Evolutionary conservation across 2,888 invertebrate species (phyloP).

Genomic region (Synanthedon formicaeformis): DNA sequence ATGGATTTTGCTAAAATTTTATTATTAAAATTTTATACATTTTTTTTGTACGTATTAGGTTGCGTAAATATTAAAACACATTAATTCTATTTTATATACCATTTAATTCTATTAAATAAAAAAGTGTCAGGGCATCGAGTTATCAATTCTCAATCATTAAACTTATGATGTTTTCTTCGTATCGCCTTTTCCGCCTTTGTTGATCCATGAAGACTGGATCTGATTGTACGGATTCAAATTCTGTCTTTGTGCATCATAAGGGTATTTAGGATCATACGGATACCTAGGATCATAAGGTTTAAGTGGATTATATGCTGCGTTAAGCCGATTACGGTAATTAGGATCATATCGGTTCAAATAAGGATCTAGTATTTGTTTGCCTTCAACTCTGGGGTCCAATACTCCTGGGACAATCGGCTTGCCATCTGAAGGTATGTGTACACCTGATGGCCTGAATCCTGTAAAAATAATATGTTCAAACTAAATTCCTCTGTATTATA

Average conservation of each 20-base stretch:
- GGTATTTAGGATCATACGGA: slow-evolving; percentile 12
- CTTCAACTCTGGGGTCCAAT: slow-evolving; percentile 34
- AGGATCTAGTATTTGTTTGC: slow-evolving; percentile 17
- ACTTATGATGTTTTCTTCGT: slow-evolving; percentile 12
- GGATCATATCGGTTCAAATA: slow-evolving; percentile 33
- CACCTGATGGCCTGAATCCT: slow-evolving; percentile 74
- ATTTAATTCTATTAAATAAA: no score
- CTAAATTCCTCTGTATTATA: neutral
- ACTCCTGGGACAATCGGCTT: slow-evolving; percentile 52
- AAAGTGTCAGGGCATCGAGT: no score
- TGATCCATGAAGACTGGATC: neutral
- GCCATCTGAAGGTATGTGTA: slow-evolving; percentile 73
- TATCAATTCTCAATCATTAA: no score
- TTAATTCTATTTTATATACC: no score
- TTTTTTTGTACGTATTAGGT: no score
- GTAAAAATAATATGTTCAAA: slow-evolving; percentile 3
- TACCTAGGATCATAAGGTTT: slow-evolving; percentile 25
- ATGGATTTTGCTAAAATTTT: no score
- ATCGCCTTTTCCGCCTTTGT: slow-evolving; percentile 17
- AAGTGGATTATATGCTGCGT: slow-evolving; percentile 21
- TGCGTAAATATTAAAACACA: no score
- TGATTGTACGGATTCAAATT: neutral
- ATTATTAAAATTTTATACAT: no score
- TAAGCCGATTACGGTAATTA: slow-evolving; percentile 13
- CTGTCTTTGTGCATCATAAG: slow-evolving; percentile 21